These are phyloP conservation scores for Scomberomorus guttatus DNA, from an alignment of 2,797 vertebrate genomes.

Conservation along the genomic window DNA sequence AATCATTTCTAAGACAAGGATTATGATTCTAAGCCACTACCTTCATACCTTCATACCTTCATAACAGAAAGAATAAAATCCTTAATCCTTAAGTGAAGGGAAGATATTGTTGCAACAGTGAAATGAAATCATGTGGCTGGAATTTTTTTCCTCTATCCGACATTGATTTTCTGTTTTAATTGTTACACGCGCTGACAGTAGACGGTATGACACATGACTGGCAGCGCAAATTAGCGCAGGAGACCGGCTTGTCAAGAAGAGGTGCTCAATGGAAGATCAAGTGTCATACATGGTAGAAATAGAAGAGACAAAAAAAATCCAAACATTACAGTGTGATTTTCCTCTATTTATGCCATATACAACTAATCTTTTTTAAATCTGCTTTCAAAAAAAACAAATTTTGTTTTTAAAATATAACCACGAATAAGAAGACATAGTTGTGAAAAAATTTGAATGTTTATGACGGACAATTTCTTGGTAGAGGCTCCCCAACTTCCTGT, in stretches of 20 bases:
- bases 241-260: background rate
- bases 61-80: slow-evolving; percentile 47
- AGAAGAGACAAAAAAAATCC: background rate
- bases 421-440: background rate
- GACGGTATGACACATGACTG: slow-evolving; percentile 23
- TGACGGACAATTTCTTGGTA: background rate
- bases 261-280: slow-evolving; percentile 2
- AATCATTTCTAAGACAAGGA: slow-evolving; percentile 67
- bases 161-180: slow-evolving; percentile 30
- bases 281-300: slow-evolving; percentile 4
- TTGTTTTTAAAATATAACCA: background rate
- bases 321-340: background rate
- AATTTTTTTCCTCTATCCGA: slow-evolving; percentile 35
- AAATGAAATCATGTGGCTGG: slow-evolving; percentile 10
- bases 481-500: background rate
- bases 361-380: background rate
- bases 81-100: slow-evolving; percentile 38
- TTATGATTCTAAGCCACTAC: slow-evolving; percentile 59
- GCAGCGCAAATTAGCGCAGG: background rate
- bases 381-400: background rate
- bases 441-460: background rate
- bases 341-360: background rate
- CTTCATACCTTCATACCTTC: slow-evolving; percentile 15
- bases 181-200: slow-evolving; percentile 10
- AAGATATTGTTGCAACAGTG: slow-evolving; percentile 16